Conservation (phyloP, 2,888 invertebrate genomes). For the Drosophila stalkeri region DNA sequence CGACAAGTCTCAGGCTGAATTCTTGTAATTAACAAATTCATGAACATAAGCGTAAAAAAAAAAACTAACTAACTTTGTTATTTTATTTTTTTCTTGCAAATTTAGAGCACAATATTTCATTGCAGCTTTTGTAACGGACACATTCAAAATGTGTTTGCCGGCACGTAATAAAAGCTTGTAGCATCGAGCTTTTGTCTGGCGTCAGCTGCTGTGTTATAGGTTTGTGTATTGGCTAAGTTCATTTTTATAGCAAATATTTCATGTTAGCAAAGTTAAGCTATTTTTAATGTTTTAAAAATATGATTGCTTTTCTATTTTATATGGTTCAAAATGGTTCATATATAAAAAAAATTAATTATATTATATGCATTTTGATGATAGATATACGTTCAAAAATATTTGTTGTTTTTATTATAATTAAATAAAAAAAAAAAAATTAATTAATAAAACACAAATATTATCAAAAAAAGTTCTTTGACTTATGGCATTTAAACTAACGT, state of each 20-base stretch:
- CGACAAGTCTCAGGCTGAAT: not conserved
- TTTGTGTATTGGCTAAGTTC: slow-evolving; percentile 23
- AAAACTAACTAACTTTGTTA: not conserved
- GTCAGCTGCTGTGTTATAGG: slow-evolving; percentile 10
- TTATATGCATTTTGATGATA: too few species aligned
- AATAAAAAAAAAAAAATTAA: not conserved
- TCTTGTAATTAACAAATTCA: not conserved
- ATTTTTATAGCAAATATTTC: slow-evolving; percentile 1
- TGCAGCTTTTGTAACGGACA: not conserved
- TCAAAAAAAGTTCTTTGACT: not conserved
- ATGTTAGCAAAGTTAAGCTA: not conserved
- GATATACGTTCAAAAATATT: too few species aligned
- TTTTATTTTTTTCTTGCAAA: not conserved
- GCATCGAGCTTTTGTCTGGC: slow-evolving; percentile 31
- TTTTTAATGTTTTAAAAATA: not conserved
- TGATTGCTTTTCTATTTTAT: too few species aligned
- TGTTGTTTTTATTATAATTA: not conserved
- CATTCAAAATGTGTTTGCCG: not conserved
- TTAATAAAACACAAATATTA: not conserved
- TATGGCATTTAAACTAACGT: not conserved
- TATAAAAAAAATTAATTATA: too few species aligned
- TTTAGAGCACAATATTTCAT: not conserved
- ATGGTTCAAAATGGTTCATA: too few species aligned
- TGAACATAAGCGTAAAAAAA: not conserved
- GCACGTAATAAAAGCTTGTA: not conserved